These are phyloP conservation scores for Catalaphyllia jardinei DNA, from an alignment of 64 coral and sea anemone species.

Conservation along the genomic window DNA sequence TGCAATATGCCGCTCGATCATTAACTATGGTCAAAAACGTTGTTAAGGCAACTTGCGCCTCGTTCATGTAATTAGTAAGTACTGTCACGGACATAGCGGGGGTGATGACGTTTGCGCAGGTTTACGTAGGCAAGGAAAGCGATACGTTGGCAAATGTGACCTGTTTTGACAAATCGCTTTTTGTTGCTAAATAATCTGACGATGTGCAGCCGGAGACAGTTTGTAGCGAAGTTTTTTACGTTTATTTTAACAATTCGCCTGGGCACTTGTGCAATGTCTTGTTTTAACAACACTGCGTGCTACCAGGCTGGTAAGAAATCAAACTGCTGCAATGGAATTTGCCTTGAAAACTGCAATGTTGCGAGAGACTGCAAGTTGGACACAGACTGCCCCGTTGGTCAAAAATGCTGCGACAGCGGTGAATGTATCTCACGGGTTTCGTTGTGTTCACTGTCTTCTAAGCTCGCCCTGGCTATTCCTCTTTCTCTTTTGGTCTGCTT, in stretches of 20 bases:
- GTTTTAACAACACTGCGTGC: not conserved
- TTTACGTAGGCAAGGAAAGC: not conserved
- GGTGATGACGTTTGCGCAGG: not conserved
- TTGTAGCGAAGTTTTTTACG: not conserved
- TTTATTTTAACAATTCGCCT: not conserved
- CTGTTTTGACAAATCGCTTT: not conserved
- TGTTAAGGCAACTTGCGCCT: not conserved
- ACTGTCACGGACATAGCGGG: not conserved
- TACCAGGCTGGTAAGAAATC: not conserved
- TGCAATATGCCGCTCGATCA: not conserved
- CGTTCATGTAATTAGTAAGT: not conserved
- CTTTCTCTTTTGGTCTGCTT: conserved; percentile 1
- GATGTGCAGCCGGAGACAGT: not conserved
- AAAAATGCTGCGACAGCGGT: conserved; percentile 9
- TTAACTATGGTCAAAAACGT: not conserved
- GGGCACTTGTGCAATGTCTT: not conserved
- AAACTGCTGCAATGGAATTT: conserved; percentile 24
- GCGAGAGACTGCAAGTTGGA: not conserved
- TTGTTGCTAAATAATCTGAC: not conserved
- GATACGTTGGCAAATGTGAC: not conserved
- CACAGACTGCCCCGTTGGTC: not conserved
- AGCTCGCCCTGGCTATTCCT: conserved; percentile 15
- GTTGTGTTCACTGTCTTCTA: conserved; percentile 16
- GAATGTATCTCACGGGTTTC: not conserved
- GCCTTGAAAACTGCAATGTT: not conserved